Conservation (phyloP, 2,888 invertebrate species). For the Unio delphinus region DNA sequence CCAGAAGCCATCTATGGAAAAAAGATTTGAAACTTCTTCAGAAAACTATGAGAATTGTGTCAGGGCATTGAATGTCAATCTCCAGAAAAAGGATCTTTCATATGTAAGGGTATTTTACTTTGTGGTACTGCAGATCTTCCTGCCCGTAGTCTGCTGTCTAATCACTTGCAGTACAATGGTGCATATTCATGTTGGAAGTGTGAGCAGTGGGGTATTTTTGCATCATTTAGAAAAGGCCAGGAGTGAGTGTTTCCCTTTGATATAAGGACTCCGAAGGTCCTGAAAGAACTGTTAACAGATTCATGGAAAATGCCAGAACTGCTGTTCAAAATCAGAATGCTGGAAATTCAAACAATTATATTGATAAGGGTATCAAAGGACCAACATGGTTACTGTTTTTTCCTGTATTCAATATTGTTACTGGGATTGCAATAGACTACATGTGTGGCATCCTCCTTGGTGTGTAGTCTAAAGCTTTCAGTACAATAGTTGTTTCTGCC, state of each 20-base stretch:
- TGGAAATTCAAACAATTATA: too few species aligned
- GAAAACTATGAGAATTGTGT: slow-evolving; percentile 6
- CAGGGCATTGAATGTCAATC: not conserved
- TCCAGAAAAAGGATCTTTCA: slow-evolving; percentile 9
- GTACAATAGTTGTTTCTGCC: slow-evolving; percentile 23
- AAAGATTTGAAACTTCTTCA: slow-evolving; percentile 24
- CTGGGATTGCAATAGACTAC: slow-evolving; percentile 26
- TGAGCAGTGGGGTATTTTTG: too few species aligned
- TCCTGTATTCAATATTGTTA: slow-evolving; percentile 6
- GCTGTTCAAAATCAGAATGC: too few species aligned
- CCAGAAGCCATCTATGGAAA: slow-evolving; percentile 12
- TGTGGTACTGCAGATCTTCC: slow-evolving; percentile 23
- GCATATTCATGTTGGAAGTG: not conserved
- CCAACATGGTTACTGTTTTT: slow-evolving; percentile 4
- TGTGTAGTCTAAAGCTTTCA: slow-evolving; percentile 20
- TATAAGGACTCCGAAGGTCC: too few species aligned
- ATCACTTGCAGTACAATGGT: slow-evolving; percentile 28
- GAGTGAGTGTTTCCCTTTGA: too few species aligned
- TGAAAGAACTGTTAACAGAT: too few species aligned
- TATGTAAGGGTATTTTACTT: slow-evolving; percentile 12
- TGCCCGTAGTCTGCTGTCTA: slow-evolving; percentile 20
- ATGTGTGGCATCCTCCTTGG: slow-evolving; percentile 34
- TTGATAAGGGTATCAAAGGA: slow-evolving; percentile 11
- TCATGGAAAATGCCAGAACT: too few species aligned
- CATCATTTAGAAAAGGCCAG: too few species aligned